Evolutionary conservation across 2,888 invertebrate species (phyloP), one percentile per base, ranked within the genome.

Genomic region (Brachyptera putata): DNA sequence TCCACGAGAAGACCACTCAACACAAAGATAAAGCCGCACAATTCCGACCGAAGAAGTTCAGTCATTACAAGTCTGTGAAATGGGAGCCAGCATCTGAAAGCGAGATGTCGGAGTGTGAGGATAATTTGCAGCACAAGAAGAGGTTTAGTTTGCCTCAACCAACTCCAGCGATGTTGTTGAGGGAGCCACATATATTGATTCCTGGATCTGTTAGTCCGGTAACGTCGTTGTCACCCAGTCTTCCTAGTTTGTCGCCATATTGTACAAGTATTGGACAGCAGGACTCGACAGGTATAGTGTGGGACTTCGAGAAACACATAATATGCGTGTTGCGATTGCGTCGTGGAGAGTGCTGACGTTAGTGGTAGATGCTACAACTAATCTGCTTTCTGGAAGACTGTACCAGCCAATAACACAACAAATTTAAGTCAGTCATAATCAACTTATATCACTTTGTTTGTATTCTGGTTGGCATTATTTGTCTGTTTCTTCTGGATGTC

Each of bases 41-140:
- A 61, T 74, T 75, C 68, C 72, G 71, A 61, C 76, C 76, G 7
- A 75, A 75, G 68, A 76, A 76, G 66, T 74, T 75, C 62, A 69
- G 70, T 4, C 68, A 69, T 13, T 70, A 70, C 53, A 81, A 80
- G 68, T 75, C 75, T 34, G 79, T 80, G 14, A 82, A 81, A 68
- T 82, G 82, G 82, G 82, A 82, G 64, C 81, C 81, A 1, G 81
- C 80, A 22, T 83, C 83, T 1, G 83, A 83, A 67, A 82, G 82
- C 66, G 83, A 84, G 70, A 79, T 80, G 74, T 82, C 82, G 3
- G 83, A 83, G 67, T 76, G 76, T 36, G 82, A 83, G 68, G 78
- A 77, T 55, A 13, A 24, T 9, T 18, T 43, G 36, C 58, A 57
- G 11, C 48, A 60, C 57, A 75, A 73, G 63, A 77, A 77, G 67